Conservation (phyloP, 2,797 vertebrate species). For the Etheostoma perlongum region DNA sequence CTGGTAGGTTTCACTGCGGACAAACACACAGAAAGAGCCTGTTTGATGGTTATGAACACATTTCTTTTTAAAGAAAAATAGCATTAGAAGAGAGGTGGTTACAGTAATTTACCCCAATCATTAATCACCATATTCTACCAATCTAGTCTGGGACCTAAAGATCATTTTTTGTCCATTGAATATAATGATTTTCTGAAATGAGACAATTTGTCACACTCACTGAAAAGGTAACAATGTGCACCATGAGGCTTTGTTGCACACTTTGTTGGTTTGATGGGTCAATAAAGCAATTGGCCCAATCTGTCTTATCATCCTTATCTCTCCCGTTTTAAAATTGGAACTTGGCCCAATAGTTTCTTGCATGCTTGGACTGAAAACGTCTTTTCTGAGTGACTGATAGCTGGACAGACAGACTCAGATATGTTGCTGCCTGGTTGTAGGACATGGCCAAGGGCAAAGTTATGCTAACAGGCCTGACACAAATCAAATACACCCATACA, state of each 20-base stretch:
- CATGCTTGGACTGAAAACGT: constrained; percentile 15
- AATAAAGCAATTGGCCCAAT: constrained; percentile 4
- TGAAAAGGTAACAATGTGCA: constrained; percentile 6
- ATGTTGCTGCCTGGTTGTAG: constrained; percentile 24
- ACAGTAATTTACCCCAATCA: too few relatives aligned
- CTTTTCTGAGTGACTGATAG: constrained; percentile 52
- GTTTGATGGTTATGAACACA: neutral
- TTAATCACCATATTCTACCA: neutral
- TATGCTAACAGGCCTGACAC: constrained; percentile 43
- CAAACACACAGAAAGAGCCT: neutral
- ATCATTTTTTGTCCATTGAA: neutral
- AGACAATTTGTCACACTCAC: neutral
- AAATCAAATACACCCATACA: constrained; percentile 43
- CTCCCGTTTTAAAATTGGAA: neutral
- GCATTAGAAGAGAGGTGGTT: neutral
- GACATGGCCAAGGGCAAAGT: constrained; percentile 25
- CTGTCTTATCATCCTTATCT: neutral
- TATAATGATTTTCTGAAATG: neutral
- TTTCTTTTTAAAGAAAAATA: neutral
- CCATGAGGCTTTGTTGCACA: neutral
- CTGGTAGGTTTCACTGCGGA: neutral
- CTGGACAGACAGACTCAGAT: constrained; percentile 46
- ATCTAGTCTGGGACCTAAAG: neutral
- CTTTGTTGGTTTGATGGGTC: neutral
- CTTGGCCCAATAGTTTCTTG: neutral